Conservation (phyloP, 2,113 vertebrate genomes). For the Desmodus rotundus region DNA sequence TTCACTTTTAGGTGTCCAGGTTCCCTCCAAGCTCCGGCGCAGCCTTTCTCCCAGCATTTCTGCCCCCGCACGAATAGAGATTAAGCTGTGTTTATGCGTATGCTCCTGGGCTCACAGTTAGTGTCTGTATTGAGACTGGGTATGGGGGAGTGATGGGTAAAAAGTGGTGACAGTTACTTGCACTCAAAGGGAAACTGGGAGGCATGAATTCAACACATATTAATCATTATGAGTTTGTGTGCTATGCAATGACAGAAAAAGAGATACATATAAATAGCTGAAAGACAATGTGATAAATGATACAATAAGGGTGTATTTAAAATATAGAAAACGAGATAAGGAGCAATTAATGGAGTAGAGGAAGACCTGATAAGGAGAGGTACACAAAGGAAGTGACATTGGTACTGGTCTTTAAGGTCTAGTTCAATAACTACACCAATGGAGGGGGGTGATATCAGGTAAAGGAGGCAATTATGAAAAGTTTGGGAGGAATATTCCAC, state of each 20-base stretch:
- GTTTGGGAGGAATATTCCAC: background rate
- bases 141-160: background rate
- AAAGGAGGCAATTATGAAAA: background rate
- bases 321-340: background rate
- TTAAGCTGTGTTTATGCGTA: background rate
- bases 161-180: background rate
- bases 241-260: background rate
- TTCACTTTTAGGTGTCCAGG: background rate
- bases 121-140: background rate
- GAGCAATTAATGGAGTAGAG: background rate
- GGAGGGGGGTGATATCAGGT: background rate
- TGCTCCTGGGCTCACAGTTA: background rate
- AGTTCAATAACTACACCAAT: background rate
- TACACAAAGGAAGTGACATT: background rate
- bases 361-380: background rate
- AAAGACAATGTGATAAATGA: background rate
- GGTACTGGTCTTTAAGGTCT: background rate
- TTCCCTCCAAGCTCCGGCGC: background rate
- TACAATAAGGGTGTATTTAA: background rate
- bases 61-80: background rate
- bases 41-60: background rate
- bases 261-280: background rate
- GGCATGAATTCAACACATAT: background rate
- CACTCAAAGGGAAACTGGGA: background rate
- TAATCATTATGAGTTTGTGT: background rate